Evolutionary conservation across 2,888 invertebrate species (phyloP).

Genomic region (Dioctria linearis): DNA sequence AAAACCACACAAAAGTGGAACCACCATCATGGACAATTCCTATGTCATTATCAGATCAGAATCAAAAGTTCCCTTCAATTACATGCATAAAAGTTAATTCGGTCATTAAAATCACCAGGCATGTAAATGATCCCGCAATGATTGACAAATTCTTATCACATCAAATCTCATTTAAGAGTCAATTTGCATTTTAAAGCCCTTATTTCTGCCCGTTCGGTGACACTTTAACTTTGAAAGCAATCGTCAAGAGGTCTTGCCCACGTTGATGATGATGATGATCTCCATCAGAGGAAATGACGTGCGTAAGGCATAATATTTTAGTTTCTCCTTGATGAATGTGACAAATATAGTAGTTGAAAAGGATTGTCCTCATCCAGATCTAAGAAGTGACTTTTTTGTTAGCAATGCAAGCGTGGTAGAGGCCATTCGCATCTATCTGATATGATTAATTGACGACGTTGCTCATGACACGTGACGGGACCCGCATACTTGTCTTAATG

Average conservation of each 20-base stretch:
- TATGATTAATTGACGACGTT: slow-evolving; percentile 59
- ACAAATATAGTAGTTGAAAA: slow-evolving; percentile 29
- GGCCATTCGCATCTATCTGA: slow-evolving; percentile 54
- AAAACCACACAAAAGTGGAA: too few relatives aligned
- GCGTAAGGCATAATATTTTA: slow-evolving; percentile 18
- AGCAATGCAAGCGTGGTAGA: slow-evolving; percentile 16
- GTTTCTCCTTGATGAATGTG: slow-evolving; percentile 28
- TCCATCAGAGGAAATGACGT: slow-evolving; percentile 9
- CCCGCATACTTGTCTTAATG: slow-evolving; percentile 58
- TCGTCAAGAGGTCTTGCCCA: not conserved
- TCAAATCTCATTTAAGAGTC: slow-evolving; percentile 53
- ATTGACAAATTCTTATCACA: slow-evolving; percentile 58
- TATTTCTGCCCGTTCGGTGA: slow-evolving; percentile 26
- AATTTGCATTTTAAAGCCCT: slow-evolving; percentile 57
- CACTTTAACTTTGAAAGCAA: slow-evolving; percentile 22
- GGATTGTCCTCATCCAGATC: slow-evolving; percentile 53
- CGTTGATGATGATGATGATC: not conserved
- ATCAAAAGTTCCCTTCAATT: slow-evolving; percentile 32
- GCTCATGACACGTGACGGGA: slow-evolving; percentile 57
- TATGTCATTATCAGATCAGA: not conserved
- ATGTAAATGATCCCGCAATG: slow-evolving; percentile 52
- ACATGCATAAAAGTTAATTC: slow-evolving; percentile 50
- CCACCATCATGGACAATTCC: too few relatives aligned
- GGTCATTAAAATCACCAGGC: slow-evolving; percentile 15
- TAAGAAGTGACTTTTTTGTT: slow-evolving; percentile 35